phyloP scores from a whole-genome alignment of 23 tunicate species.

The Oikopleura albicans region DNA sequence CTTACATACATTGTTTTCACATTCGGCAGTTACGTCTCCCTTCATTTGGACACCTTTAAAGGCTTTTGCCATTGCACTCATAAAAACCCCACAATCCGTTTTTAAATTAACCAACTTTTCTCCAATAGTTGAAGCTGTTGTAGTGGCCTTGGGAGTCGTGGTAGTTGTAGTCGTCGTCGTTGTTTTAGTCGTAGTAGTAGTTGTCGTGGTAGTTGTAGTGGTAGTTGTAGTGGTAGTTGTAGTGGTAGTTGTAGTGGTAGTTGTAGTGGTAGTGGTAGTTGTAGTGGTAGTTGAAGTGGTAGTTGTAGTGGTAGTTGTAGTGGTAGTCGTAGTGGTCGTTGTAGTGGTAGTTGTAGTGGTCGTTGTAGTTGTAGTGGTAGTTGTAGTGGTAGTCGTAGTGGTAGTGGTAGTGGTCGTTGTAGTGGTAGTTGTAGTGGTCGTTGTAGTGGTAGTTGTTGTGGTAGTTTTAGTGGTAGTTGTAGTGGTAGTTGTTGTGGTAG shows the following conservation, averaged over 20 bases:
- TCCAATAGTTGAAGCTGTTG: background rate
- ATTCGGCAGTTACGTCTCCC: background rate
- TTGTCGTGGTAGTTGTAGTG: conserved; percentile 6
- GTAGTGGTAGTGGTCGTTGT: background rate
- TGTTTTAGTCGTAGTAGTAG: background rate
- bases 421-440: background rate
- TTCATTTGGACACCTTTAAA: background rate
- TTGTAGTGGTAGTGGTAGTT: background rate
- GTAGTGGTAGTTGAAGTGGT: background rate
- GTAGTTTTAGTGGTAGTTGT: background rate
- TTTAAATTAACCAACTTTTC: background rate
- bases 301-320: background rate
- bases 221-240: conserved; percentile 8
- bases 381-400: background rate
- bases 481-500: background rate
- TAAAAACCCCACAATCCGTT: background rate
- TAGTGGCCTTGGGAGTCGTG: background rate
- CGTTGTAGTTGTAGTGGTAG: background rate
- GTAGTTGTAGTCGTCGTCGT: conserved; percentile 5
- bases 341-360: background rate
- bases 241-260: background rate
- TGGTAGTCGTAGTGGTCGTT: background rate
- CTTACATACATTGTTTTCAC: background rate
- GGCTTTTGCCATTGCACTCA: background rate
- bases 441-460: background rate